phyloP scores from a whole-genome alignment of 37 sponge, comb jelly and placozoan species.

The Halisarca cf. caerulea region DNA sequence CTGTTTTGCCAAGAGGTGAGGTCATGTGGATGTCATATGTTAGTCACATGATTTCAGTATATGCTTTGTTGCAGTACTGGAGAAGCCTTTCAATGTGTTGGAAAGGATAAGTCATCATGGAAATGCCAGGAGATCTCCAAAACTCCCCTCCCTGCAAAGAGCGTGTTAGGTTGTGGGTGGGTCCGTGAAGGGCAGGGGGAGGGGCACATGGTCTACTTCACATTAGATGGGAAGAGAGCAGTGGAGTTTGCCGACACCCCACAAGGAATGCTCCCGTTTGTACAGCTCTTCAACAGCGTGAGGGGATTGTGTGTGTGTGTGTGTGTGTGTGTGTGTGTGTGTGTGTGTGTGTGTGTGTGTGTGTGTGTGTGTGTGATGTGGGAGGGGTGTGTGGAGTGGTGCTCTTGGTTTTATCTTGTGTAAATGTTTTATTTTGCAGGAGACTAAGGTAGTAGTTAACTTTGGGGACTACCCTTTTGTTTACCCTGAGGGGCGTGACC shows the following conservation, averaged over 20 bases:
- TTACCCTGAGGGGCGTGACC: constrained; percentile 78
- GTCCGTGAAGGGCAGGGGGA: constrained; percentile 57
- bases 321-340: too few relatives aligned
- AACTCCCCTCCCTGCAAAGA: constrained; percentile 56
- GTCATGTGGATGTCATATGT: too few relatives aligned
- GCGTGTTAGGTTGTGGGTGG: constrained; percentile 91
- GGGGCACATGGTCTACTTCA: constrained; percentile 81
- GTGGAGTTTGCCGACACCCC: constrained; percentile 55
- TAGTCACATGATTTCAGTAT: background rate
- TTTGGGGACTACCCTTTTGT: constrained; percentile 85
- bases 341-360: too few relatives aligned
- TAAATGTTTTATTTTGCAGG: too few relatives aligned
- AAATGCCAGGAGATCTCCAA: constrained; percentile 41
- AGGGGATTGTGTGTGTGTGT: too few relatives aligned
- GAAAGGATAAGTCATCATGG: constrained; percentile 62
- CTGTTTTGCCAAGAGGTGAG: constrained; percentile 57
- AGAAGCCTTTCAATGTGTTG: constrained; percentile 50
- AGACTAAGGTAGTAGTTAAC: constrained; percentile 74
- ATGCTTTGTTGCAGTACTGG: constrained; percentile 61
- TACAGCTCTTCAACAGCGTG: constrained; percentile 88
- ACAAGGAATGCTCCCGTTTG: constrained; percentile 75
- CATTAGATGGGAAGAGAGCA: constrained; percentile 73
- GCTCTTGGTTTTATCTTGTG: too few relatives aligned
- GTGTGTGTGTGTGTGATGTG: too few relatives aligned
- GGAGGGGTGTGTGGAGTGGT: too few relatives aligned